phyloP scores from a whole-genome alignment of 2,797 vertebrate genomes.

The Peromyscus attwateri region DNA sequence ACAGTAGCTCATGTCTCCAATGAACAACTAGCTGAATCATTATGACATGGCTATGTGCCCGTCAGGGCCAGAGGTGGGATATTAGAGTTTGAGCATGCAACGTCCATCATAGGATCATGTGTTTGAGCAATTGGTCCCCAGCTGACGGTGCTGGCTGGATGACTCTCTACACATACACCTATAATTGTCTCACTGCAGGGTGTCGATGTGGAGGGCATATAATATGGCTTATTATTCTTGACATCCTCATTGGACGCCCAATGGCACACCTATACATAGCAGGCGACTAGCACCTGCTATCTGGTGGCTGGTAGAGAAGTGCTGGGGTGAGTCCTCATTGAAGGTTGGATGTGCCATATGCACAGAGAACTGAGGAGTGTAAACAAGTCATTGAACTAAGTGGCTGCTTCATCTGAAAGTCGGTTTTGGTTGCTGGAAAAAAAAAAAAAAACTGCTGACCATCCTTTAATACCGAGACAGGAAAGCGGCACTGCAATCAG shows the following conservation, averaged over 20 bases:
- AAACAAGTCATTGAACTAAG: constrained; percentile 66
- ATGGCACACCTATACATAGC: background rate
- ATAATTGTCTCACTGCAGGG: background rate
- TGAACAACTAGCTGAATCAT: background rate
- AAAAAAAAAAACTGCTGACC: constrained; percentile 55
- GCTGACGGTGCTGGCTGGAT: background rate
- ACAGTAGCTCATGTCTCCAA: background rate
- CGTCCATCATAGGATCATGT: background rate
- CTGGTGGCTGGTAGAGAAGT: background rate
- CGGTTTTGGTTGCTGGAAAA: constrained; percentile 55
- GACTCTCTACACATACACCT: background rate
- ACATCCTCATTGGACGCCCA: background rate
- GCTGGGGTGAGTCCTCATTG: background rate
- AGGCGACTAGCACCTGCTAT: background rate
- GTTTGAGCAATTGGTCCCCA: background rate
- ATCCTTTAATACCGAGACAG: constrained; percentile 63
- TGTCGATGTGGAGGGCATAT: background rate
- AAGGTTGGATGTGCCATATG: background rate
- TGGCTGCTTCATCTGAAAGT: constrained; percentile 62
- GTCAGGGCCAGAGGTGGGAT: background rate
- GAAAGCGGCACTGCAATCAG: constrained; percentile 72
- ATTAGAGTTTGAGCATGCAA: background rate
- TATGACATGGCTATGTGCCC: background rate
- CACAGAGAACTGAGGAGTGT: background rate
- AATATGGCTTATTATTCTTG: background rate